Evolutionary conservation across 2,113 vertebrate species (phyloP).

Genomic region (Etheostoma spectabile): DNA sequence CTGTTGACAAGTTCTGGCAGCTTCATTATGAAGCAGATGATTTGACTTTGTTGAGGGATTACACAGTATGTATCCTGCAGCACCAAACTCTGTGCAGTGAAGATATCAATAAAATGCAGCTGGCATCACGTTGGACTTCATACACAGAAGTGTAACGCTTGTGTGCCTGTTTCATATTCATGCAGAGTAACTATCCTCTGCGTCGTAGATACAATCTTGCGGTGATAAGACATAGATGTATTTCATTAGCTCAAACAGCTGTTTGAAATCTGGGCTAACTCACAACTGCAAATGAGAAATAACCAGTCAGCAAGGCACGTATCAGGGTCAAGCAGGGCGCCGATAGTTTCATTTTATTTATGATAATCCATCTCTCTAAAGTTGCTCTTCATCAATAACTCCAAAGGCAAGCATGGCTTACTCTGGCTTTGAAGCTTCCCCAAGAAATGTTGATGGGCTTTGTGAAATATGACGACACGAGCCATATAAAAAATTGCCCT

Average conservation of each 20-base stretch:
- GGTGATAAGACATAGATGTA: slow-evolving; percentile 43
- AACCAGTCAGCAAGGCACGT: background rate
- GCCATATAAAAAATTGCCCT: slow-evolving; percentile 41
- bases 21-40: slow-evolving; percentile 69
- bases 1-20: slow-evolving; percentile 74
- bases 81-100: slow-evolving; percentile 53
- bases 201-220: slow-evolving; percentile 24
- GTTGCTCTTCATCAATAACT: slow-evolving; percentile 69
- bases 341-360: slow-evolving; percentile 58
- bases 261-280: slow-evolving; percentile 38
- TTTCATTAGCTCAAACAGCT: slow-evolving; percentile 46
- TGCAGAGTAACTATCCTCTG: background rate
- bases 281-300: slow-evolving; percentile 41
- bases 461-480: slow-evolving; percentile 61
- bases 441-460: slow-evolving; percentile 48
- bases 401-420: slow-evolving; percentile 42
- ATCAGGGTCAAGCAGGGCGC: slow-evolving; percentile 8
- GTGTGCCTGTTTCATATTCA: slow-evolving; percentile 26
- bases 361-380: slow-evolving; percentile 61
- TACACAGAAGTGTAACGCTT: slow-evolving; percentile 40
- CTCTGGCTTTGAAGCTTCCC: slow-evolving; percentile 52
- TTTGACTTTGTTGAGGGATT: slow-evolving; percentile 69
- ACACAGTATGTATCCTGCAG: slow-evolving; percentile 62
- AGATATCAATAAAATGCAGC: slow-evolving; percentile 71
- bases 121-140: slow-evolving; percentile 51